phyloP scores from a whole-genome alignment of 2,888 invertebrate genomes.

The Cactoblastis cactorum region DNA sequence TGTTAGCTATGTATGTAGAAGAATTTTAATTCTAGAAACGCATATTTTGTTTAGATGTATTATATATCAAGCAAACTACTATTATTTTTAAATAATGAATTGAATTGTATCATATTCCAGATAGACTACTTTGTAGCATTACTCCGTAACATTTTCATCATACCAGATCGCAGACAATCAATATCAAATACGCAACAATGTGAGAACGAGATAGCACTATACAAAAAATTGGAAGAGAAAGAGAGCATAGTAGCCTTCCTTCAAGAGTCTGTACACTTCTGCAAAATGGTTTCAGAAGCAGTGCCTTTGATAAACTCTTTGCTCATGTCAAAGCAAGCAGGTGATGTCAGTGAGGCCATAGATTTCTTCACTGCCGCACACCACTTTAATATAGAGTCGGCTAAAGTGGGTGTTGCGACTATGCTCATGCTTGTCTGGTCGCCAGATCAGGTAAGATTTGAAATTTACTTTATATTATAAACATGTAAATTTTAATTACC shows the following conservation, averaged over 20 bases:
- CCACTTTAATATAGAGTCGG: conserved; percentile 87
- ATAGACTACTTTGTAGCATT: conserved; percentile 67
- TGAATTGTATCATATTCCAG: conserved; percentile 37
- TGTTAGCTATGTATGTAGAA: too few species aligned
- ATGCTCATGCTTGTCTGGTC: conserved; percentile 90
- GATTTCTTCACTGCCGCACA: conserved; percentile 91
- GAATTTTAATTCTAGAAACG: too few species aligned
- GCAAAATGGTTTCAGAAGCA: conserved; percentile 62
- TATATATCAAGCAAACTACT: too few species aligned
- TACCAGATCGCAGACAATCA: conserved; percentile 54
- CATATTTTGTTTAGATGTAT: too few species aligned
- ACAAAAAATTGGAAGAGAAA: conserved; percentile 78
- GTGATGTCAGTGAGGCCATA: conserved; percentile 93
- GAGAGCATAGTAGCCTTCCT: conserved; percentile 85
- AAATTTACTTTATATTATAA: too few species aligned
- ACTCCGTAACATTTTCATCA: conserved; percentile 62
- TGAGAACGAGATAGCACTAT: conserved; percentile 62
- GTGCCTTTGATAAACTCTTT: conserved; percentile 83
- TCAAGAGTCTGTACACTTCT: conserved; percentile 81
- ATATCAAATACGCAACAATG: conserved; percentile 55
- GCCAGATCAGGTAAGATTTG: conserved; percentile 81
- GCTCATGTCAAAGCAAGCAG: conserved; percentile 84
- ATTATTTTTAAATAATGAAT: too few species aligned
- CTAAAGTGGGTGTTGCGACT: conserved; percentile 84
- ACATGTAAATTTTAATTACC: too few species aligned